Conservation (phyloP, 2,888 invertebrate species). For the Eupithecia subumbrata region DNA sequence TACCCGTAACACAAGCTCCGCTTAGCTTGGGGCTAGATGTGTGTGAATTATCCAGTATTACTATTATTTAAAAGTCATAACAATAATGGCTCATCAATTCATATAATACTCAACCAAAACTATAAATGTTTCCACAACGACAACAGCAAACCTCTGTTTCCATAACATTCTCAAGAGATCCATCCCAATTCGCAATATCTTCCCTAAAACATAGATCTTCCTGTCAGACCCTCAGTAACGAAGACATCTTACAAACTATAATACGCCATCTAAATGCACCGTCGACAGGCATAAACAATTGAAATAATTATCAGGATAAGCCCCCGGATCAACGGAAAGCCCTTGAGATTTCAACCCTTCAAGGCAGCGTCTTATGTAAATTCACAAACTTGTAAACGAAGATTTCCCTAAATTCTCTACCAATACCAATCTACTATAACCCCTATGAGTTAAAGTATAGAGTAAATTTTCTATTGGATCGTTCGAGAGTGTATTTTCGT, state of each 20-base stretch:
- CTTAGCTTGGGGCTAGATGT: no score
- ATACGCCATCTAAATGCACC: constrained; percentile 82
- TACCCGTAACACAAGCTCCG: no score
- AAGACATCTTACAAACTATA: constrained; percentile 81
- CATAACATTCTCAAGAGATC: constrained; percentile 53
- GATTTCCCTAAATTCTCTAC: constrained; percentile 41
- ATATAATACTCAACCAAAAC: not conserved
- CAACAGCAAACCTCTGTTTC: not conserved
- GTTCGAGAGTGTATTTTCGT: constrained; percentile 46
- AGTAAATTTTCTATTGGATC: constrained; percentile 39
- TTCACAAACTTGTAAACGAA: constrained; percentile 70
- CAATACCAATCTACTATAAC: constrained; percentile 31
- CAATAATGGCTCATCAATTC: not conserved
- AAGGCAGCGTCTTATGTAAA: constrained; percentile 82
- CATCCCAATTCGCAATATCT: constrained; percentile 63
- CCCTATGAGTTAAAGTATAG: constrained; percentile 14
- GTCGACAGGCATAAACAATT: constrained; percentile 84
- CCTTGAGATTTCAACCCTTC: constrained; percentile 82
- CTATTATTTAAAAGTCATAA: no score
- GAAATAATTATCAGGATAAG: constrained; percentile 84
- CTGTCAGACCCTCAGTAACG: constrained; percentile 72
- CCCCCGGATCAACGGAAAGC: constrained; percentile 77
- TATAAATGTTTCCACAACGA: not conserved
- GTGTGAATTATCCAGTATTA: no score
- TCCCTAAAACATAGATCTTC: constrained; percentile 48